Evolutionary conservation across 2,888 invertebrate genomes (phyloP).

Genomic region (Spicauda simplicius): DNA sequence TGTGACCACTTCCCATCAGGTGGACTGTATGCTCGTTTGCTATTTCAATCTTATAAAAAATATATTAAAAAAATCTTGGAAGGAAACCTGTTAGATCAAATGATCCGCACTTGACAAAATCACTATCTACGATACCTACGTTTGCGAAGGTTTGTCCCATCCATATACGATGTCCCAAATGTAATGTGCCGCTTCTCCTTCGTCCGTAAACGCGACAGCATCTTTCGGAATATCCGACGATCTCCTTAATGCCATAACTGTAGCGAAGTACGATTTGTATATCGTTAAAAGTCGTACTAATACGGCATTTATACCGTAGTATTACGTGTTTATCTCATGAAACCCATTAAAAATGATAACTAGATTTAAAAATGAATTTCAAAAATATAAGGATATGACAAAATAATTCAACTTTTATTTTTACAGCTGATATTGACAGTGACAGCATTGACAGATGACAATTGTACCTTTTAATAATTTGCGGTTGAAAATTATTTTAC

Average conservation of each 20-base stretch:
- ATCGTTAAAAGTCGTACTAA: neutral
- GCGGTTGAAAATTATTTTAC: too few relatives aligned
- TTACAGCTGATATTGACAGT: too few relatives aligned
- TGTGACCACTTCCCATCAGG: too few relatives aligned
- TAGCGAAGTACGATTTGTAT: neutral
- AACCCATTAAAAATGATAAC: neutral
- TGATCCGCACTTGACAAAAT: slow-evolving; percentile 30
- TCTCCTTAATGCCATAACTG: slow-evolving; percentile 83
- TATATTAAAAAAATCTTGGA: too few relatives aligned
- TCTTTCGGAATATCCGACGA: slow-evolving; percentile 84
- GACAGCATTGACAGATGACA: neutral
- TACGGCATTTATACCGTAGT: neutral
- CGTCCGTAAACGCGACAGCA: slow-evolving; percentile 82
- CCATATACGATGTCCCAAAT: slow-evolving; percentile 83
- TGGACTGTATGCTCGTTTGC: too few relatives aligned
- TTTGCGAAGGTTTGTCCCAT: slow-evolving; percentile 86
- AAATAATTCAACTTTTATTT: neutral
- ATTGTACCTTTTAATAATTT: too few relatives aligned
- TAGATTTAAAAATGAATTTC: neutral
- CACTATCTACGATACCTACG: slow-evolving; percentile 74
- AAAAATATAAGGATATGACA: neutral
- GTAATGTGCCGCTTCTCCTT: slow-evolving; percentile 85
- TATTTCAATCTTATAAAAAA: too few relatives aligned
- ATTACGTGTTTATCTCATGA: slow-evolving; percentile 3
- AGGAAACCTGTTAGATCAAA: too few relatives aligned